Evolutionary conservation across 1,140 invertebrate genomes (phyloP).

Genomic region (Globodera rostochiensis): DNA sequence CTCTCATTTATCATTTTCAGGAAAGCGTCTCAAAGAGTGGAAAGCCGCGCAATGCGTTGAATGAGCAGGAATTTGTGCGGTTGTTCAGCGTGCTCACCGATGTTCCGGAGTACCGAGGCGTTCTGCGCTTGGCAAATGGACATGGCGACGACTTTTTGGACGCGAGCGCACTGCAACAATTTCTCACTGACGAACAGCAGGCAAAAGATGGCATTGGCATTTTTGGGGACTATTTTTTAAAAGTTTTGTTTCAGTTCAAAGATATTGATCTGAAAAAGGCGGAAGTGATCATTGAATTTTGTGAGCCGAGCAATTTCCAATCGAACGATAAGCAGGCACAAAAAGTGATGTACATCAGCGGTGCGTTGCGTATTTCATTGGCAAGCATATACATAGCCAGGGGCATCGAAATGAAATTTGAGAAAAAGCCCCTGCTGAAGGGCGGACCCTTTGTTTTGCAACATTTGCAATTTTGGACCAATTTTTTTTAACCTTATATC

Average conservation of each 20-base stretch:
- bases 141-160: constrained; percentile 53
- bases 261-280: constrained; percentile 57
- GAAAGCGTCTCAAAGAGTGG: constrained; percentile 27
- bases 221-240: no score
- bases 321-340: constrained; percentile 36
- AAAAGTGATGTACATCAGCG: constrained; percentile 43
- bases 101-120: constrained; percentile 53
- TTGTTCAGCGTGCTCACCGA: constrained; percentile 59
- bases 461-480: no score
- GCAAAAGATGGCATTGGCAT: constrained; percentile 32
- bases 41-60: constrained; percentile 32
- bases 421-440: no score
- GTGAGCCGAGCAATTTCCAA: constrained; percentile 41
- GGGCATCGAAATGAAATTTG: no score
- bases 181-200: constrained; percentile 59
- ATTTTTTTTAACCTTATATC: no score
- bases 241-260: constrained; percentile 50
- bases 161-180: constrained; percentile 45
- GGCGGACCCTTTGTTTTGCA: no score
- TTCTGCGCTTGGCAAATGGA: constrained; percentile 46
- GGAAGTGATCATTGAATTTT: constrained; percentile 58
- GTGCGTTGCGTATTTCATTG: constrained; percentile 18
- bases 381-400: no score
- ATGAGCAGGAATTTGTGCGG: constrained; percentile 60
- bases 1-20: constrained; percentile 7